A percentile compares a stretch with the other conserved stretches of the same genome.
Conservation (phyloP, 2,113 vertebrate species). For the Odontesthes bonariensis region DNA sequence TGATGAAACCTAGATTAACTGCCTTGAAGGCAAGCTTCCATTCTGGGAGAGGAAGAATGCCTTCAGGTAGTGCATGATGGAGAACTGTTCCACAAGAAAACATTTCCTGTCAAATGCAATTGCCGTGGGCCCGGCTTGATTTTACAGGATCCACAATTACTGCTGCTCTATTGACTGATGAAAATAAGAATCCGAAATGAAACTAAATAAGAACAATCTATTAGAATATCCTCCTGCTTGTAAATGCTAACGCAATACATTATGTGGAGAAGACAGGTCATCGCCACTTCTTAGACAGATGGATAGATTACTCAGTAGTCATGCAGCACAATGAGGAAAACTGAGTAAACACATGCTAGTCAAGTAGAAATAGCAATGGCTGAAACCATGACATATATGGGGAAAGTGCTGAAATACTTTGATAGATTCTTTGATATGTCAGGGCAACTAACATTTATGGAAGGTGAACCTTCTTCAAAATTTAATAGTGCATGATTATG, state of each 20-base stretch:
- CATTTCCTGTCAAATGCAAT: not conserved
- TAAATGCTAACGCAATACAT: not conserved
- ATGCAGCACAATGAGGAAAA: not conserved
- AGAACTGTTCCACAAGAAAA: not conserved
- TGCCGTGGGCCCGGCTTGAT: not conserved
- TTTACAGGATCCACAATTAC: not conserved
- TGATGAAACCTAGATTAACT: not conserved
- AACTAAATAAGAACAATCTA: not conserved
- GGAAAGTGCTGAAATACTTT: too few species aligned
- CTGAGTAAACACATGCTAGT: too few species aligned
- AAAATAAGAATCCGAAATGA: not conserved
- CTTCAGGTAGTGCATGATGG: not conserved
- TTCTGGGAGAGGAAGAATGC: not conserved
- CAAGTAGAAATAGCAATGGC: too few species aligned
- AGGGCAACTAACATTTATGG: too few species aligned
- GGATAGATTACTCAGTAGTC: not conserved
- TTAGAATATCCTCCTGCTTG: not conserved
- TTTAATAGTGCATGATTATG: not conserved
- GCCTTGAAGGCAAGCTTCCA: not conserved
- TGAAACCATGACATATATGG: not conserved
- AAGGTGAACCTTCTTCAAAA: too few species aligned
- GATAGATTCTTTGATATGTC: too few species aligned
- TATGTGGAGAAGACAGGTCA: not conserved
- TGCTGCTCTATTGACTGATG: not conserved
- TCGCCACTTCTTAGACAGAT: not conserved